phyloP scores from a whole-genome alignment of 1,140 invertebrate species.

The Cyclargus thomasi region DNA sequence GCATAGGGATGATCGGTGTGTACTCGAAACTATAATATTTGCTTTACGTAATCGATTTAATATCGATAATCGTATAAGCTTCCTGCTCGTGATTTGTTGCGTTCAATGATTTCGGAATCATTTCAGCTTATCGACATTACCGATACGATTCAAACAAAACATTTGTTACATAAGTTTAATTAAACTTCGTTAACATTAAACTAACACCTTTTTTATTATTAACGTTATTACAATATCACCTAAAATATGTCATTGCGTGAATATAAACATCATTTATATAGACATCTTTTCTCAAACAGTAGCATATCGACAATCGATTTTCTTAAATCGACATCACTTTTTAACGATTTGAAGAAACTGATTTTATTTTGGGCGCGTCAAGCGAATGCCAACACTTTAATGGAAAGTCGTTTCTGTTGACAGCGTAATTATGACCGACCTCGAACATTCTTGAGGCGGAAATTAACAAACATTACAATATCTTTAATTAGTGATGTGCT shows the following conservation, averaged over 20 bases:
- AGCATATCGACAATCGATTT: neutral
- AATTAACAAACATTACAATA: conserved; percentile 7
- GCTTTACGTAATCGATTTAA: conserved; percentile 6
- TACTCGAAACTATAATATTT: conserved; percentile 12
- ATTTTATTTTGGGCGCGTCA: neutral
- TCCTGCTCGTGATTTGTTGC: conserved; percentile 3
- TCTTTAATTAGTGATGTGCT: conserved; percentile 1
- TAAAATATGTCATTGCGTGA: too few relatives aligned
- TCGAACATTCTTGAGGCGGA: neutral
- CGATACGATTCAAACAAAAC: neutral
- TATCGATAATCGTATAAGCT: conserved; percentile 13
- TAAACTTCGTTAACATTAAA: neutral
- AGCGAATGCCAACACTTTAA: conserved; percentile 10
- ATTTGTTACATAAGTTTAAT: neutral
- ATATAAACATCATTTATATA: too few relatives aligned
- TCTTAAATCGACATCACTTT: neutral
- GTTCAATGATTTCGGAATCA: neutral
- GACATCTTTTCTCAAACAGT: too few relatives aligned
- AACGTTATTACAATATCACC: too few relatives aligned
- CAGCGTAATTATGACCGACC: conserved; percentile 2
- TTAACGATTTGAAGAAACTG: neutral
- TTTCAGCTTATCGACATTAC: conserved; percentile 3
- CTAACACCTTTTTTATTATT: too few relatives aligned
- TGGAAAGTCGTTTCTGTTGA: conserved; percentile 14
- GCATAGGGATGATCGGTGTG: conserved; percentile 16